Conservation (phyloP, 2,888 invertebrate genomes). For the Gortyna flavago region DNA sequence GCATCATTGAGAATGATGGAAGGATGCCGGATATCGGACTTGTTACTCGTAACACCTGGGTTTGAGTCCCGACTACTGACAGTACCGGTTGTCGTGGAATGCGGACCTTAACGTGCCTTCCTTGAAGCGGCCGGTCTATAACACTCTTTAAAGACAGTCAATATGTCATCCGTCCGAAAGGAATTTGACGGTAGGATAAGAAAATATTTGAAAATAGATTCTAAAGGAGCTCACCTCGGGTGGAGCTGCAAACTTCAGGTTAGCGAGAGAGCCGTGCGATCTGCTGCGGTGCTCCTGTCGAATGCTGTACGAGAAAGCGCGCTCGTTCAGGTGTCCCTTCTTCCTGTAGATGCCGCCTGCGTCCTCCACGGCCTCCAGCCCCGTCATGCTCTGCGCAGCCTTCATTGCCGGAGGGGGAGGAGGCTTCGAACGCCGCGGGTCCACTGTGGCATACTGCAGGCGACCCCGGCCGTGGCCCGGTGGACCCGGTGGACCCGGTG, state of each 20-base stretch:
- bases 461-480: conserved; percentile 82
- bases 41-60: conserved; percentile 42
- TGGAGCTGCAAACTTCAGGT: conserved; percentile 96
- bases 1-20: conserved; percentile 8
- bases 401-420: conserved; percentile 91
- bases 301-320: conserved; percentile 98
- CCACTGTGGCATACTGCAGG: conserved; percentile 91
- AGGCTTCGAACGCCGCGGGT: conserved; percentile 91
- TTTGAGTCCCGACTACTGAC: conserved; percentile 23
- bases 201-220: conserved; percentile 15
- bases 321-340: conserved; percentile 97
- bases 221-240: conserved; percentile 83
- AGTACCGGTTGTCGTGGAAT: conserved; percentile 57
- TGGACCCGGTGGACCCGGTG: conserved; percentile 81
- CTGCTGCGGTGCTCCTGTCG: conserved; percentile 97
- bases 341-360: conserved; percentile 95
- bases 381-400: conserved; percentile 92
- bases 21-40: conserved; percentile 51
- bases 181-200: not conserved
- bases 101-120: conserved; percentile 59
- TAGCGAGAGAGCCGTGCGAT: conserved; percentile 97
- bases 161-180: not conserved
- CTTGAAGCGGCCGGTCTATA: conserved; percentile 39
- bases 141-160: conserved; percentile 20
- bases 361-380: conserved; percentile 91